Base-by-base conservation (phyloP, 2,113 vertebrate species). In the Poeciliopsis prolifica region DNA sequence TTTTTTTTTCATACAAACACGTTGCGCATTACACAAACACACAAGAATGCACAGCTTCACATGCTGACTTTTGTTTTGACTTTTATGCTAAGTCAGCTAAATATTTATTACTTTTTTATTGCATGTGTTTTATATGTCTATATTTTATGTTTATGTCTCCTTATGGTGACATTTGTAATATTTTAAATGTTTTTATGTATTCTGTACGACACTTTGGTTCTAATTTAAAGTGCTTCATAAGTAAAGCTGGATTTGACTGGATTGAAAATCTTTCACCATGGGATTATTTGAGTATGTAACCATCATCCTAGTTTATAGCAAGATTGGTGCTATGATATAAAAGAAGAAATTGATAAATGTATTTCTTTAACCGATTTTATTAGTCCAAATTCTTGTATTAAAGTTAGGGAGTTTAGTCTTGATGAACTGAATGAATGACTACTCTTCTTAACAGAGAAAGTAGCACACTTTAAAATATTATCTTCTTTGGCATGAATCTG, bases 11-110 rank as follows among this genome's bases (percentile, higher is more conserved):
- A 28, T 4, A 3, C 37, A 67, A 35, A 48, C 30, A 26, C 17
- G 73, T 26, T 10, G 24, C 44, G 22, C 70, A 30, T 79, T 61
- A 35, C 19, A 40, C 51, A 48, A n/a, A 70, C 63, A 76, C 71
- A 74, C 63, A 74, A 69, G 78, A 68, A 44, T 6, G 28, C 85
- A 63, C 86, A 70, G 90, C 83, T 70, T 83, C 78, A 77, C 17
- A 75, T 66, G 66, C 84, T 69, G 75, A 75, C 79, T 86, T 86
- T 90, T 87, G 78, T 90, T 81, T 89, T 67, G n/a, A 65, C 86
- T 87, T 86, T 91, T 70, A 80, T 77, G 83, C 82, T 86, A 87
- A 83, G 10, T 37, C 35, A 0, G 10, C 35, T 37, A 37, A 12
- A 10, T 37, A 11, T 37, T 37, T 37, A 37, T 37, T 12, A 12